Percentiles rank a stretch among this genome's conserved stretches.
Conservation (phyloP, 1,140 invertebrate species). For the Diachasmimorpha longicaudata region DNA sequence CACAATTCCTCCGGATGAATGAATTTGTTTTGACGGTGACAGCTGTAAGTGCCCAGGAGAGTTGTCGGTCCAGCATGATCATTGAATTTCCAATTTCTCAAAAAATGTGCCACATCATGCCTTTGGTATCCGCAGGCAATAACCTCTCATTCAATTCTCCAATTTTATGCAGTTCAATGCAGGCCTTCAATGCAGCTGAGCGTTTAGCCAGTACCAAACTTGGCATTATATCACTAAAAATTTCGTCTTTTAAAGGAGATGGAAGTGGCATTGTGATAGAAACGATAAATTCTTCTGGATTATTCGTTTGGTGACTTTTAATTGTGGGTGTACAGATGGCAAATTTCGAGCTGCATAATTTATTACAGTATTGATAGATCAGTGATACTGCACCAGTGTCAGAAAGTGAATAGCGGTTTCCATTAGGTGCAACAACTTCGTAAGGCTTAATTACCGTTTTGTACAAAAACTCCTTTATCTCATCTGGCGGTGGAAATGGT, state of each 20-base stretch:
- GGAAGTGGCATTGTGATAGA: conserved; percentile 48
- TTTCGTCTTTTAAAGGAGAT: conserved; percentile 39
- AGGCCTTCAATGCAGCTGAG: conserved; percentile 79
- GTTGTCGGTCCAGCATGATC: conserved; percentile 31
- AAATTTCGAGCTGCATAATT: conserved; percentile 83
- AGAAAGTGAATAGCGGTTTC: conserved; percentile 63
- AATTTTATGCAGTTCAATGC: conserved; percentile 71
- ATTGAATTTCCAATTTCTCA: conserved; percentile 65
- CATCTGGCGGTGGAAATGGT: conserved; percentile 58
- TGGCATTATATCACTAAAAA: conserved; percentile 55
- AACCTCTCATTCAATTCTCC: conserved; percentile 83
- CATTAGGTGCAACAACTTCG: conserved; percentile 52
- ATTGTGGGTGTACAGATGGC: conserved; percentile 77
- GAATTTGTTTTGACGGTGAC: conserved; percentile 61
- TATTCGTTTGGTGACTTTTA: conserved; percentile 45
- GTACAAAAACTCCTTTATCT: conserved; percentile 62
- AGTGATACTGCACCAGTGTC: conserved; percentile 72
- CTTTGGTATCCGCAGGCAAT: conserved; percentile 68
- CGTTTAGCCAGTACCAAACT: conserved; percentile 76
- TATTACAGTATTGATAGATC: conserved; percentile 80
- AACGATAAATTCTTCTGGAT: conserved; percentile 35
- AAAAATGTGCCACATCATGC: conserved; percentile 53
- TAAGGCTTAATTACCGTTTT: conserved; percentile 61
- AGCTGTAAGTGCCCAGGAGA: conserved; percentile 72
- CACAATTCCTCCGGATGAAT: conserved; percentile 54